A percentile compares a stretch with the other conserved stretches of the same genome.
These are phyloP conservation scores for Dynastes hyllus DNA, from an alignment of 2,888 invertebrate genomes.

Conservation along the genomic window DNA sequence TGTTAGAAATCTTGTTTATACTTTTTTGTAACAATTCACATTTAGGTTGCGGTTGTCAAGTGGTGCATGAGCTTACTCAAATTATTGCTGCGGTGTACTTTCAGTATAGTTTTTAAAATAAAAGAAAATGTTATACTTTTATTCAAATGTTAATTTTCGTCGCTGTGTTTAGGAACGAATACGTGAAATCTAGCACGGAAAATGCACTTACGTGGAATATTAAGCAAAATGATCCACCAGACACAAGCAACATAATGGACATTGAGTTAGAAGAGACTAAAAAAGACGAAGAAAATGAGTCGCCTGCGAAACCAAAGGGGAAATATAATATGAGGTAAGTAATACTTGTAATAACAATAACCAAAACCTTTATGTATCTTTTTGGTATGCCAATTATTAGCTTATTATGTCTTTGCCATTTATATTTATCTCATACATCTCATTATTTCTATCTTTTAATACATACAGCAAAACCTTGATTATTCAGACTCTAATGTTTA, in stretches of 20 bases:
- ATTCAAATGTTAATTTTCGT: too few relatives aligned
- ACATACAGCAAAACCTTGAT: too few relatives aligned
- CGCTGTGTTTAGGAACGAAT: slow-evolving; percentile 72
- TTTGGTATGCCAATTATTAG: too few relatives aligned
- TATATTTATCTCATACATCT: too few relatives aligned
- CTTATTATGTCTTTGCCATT: too few relatives aligned
- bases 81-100: too few relatives aligned
- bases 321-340: slow-evolving; percentile 62
- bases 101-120: too few relatives aligned
- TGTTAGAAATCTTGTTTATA: slow-evolving; percentile 27
- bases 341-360: neutral
- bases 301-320: slow-evolving; percentile 58
- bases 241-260: slow-evolving; percentile 67
- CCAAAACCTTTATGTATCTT: too few relatives aligned
- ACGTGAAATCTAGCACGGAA: slow-evolving; percentile 76
- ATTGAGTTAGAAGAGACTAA: slow-evolving; percentile 66
- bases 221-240: slow-evolving; percentile 64
- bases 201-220: slow-evolving; percentile 75
- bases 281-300: slow-evolving; percentile 56
- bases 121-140: too few relatives aligned
- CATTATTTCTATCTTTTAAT: too few relatives aligned
- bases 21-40: slow-evolving; percentile 4
- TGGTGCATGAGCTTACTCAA: too few relatives aligned
- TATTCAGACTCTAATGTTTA: too few relatives aligned
- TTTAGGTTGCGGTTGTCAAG: neutral